Conservation (phyloP, 1,140 invertebrate genomes). For the Muscidifurax raptorellus region DNA sequence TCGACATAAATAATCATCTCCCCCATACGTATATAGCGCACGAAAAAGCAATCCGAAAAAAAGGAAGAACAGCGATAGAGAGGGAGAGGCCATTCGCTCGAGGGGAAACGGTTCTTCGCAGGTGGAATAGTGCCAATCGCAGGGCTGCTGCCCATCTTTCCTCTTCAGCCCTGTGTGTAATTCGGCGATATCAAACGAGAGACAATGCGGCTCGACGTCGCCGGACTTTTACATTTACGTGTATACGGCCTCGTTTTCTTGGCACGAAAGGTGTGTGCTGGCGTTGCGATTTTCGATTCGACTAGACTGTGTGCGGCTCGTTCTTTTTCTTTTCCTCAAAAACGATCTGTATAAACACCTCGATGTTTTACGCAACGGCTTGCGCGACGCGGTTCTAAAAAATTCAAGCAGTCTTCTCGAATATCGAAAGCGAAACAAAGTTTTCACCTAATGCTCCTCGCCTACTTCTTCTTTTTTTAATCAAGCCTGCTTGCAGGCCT, state of each 20-base stretch:
- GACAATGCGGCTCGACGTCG: neutral
- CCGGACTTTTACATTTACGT: no score
- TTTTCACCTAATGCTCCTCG: neutral
- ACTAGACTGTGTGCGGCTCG: no score
- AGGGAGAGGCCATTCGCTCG: constrained; percentile 9
- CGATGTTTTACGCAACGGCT: no score
- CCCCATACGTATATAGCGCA: neutral
- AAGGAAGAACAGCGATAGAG: neutral
- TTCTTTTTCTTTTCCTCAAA: no score
- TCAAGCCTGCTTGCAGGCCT: no score
- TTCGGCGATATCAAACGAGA: neutral
- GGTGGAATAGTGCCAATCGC: constrained; percentile 28
- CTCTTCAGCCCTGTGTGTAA: neutral
- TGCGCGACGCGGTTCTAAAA: no score
- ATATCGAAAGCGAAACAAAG: neutral
- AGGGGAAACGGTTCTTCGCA: neutral
- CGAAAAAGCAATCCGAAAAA: neutral
- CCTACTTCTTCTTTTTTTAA: no score
- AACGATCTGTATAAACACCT: no score
- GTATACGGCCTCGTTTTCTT: neutral
- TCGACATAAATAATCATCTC: neutral
- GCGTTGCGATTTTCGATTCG: neutral
- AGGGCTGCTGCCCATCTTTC: neutral
- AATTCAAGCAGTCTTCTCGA: no score
- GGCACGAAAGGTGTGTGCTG: neutral